Base-by-base conservation (phyloP, 2,113 vertebrate species). In the Apteryx owenii region DNA sequence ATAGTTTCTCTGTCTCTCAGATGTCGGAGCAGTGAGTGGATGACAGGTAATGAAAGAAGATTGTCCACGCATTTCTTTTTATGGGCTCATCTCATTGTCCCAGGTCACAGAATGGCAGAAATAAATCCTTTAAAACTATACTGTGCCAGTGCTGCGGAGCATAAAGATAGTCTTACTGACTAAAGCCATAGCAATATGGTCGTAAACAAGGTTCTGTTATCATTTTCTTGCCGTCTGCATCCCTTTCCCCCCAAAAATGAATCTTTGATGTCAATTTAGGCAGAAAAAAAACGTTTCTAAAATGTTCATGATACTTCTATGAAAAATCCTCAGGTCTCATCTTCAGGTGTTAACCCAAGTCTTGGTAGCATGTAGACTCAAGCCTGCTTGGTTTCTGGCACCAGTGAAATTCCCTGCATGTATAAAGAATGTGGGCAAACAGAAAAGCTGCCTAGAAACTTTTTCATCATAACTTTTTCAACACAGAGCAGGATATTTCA, bases 31-130 rank as follows among this genome's bases (percentile, higher is more conserved):
- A 72, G 62, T 13, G n/a, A 96, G 28, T 54, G 22, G 46, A 78
- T 77, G 73, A 89, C 90, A 95, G 75, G 69, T 81, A 96, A 80
- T 53, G 80, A 95, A 89, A 96, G 69, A 91, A n/a, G 54, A 89
- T 81, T 96, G 66, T 92, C 68, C 83, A 60, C 58, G 66, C 26
- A 29, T 93, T 95, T 86, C 44, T 62, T 96, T 95, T 93, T 78
- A 81, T 76, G 54, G 48, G 48, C 58, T 96, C 78, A 84, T 73
- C 77, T 94, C 60, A 38, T 61, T 82, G 64, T 69, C 80, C 97
- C 61, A 78, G 23, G 71, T 75, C 75, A 50, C 13, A 31, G 48
- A 88, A 50, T 72, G 68, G 84, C 51, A 97, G 73, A 96, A 97
- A 94, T 83, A 93, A 96, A 97, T 86, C 17, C 46, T 81, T 89